A percentile compares a stretch with the other conserved stretches of the same genome.
Conservation (phyloP, 2,888 invertebrate genomes). For the Yponomeuta sedellus region DNA sequence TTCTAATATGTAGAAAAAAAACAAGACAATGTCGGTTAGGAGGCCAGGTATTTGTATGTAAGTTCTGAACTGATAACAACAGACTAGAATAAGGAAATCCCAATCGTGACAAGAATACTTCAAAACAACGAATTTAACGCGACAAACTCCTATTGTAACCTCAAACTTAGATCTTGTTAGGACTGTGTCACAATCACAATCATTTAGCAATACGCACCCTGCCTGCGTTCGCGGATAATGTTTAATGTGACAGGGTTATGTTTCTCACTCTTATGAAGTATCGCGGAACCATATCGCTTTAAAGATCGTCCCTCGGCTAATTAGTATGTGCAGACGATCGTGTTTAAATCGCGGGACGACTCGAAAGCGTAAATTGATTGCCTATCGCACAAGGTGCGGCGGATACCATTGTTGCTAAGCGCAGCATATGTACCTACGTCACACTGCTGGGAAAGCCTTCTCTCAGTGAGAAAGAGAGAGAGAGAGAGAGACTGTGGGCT, state of each 20-base stretch:
- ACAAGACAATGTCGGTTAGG: slow-evolving; percentile 28
- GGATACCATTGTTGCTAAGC: slow-evolving; percentile 15
- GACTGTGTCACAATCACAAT: slow-evolving; percentile 3
- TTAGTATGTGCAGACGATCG: slow-evolving; percentile 12
- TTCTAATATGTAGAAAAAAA: too few relatives aligned
- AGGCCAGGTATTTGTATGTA: slow-evolving; percentile 38
- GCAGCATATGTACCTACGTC: not conserved
- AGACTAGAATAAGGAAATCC: slow-evolving; percentile 42
- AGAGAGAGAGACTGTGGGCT: too few relatives aligned
- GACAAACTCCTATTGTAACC: slow-evolving; percentile 23
- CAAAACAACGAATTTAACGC: slow-evolving; percentile 20
- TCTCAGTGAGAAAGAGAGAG: too few relatives aligned
- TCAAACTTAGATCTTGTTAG: slow-evolving; percentile 20
- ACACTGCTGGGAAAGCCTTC: too few relatives aligned
- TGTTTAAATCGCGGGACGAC: slow-evolving; percentile 3
- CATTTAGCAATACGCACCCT: not conserved
- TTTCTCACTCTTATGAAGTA: not conserved
- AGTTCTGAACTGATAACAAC: slow-evolving; percentile 36
- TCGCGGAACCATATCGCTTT: not conserved
- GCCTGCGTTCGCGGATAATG: not conserved
- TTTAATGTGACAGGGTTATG: slow-evolving; percentile 11
- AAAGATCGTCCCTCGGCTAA: not conserved
- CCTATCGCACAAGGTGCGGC: slow-evolving; percentile 3
- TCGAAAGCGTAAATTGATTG: slow-evolving; percentile 12
- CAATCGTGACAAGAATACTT: slow-evolving; percentile 42